phyloP scores from a whole-genome alignment of 2,888 invertebrate species.

The Pyralis farinalis region DNA sequence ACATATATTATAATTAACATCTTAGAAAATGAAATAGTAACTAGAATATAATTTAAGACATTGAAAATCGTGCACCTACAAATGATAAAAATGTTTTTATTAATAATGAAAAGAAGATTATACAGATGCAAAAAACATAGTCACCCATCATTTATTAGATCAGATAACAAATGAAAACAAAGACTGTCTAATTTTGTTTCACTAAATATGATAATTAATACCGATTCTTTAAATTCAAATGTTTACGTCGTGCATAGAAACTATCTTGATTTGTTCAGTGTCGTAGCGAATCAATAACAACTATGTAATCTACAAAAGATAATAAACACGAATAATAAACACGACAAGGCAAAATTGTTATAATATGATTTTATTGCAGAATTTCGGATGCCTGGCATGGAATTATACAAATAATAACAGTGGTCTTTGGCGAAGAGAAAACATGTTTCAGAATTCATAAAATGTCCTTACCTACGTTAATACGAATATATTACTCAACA shows the following conservation, averaged over 20 bases:
- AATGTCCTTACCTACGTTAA: constrained; percentile 35
- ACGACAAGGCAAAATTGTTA: no score
- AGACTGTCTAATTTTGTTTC: no score
- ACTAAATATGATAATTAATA: no score
- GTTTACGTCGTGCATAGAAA: no score
- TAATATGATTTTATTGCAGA: background rate
- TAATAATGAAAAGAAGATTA: no score
- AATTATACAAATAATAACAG: constrained; percentile 8
- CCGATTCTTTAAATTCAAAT: no score
- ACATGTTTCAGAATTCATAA: constrained; percentile 23
- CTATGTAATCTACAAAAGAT: background rate
- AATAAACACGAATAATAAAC: background rate
- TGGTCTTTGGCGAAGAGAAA: constrained; percentile 63
- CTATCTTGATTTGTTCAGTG: no score
- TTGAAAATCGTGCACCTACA: background rate
- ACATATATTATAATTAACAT: background rate
- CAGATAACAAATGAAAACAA: no score
- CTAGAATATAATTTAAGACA: constrained; percentile 1
- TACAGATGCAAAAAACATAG: no score
- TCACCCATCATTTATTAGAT: no score
- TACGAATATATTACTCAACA: constrained; percentile 60
- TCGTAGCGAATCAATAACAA: no score
- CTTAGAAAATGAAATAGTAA: background rate
- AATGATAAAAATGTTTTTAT: background rate
- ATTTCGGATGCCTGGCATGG: background rate